A percentile compares a stretch with the other conserved stretches of the same genome.
Conservation (phyloP, 2,888 invertebrate genomes). For the Dryobotodes eremita region DNA sequence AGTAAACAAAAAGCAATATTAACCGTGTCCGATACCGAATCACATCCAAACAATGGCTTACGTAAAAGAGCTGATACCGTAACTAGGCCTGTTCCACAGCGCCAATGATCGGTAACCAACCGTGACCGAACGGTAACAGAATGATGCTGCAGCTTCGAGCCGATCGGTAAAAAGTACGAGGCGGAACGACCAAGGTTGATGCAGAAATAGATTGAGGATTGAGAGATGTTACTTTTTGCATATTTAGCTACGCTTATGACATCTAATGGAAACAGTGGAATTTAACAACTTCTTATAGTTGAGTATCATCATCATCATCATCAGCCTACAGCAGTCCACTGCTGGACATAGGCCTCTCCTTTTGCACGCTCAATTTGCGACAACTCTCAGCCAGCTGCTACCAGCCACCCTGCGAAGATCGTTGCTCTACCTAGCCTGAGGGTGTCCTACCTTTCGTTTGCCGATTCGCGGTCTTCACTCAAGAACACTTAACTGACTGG, state of each 20-base stretch:
- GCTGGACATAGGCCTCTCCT: too few species aligned
- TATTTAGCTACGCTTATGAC: background rate
- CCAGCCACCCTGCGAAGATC: too few species aligned
- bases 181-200: constrained; percentile 50
- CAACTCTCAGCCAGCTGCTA: too few species aligned
- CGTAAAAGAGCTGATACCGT: constrained; percentile 56
- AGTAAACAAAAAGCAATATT: constrained; percentile 23
- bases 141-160: constrained; percentile 55
- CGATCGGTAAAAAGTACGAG: constrained; percentile 20
- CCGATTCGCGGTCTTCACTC: too few species aligned
- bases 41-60: constrained; percentile 54
- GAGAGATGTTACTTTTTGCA: constrained; percentile 20
- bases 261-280: background rate
- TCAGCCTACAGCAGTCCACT: too few species aligned
- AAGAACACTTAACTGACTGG: too few species aligned
- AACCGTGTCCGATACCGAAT: constrained; percentile 32
- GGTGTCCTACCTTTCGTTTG: too few species aligned
- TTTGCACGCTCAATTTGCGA: too few species aligned
- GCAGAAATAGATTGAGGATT: constrained; percentile 32
- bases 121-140: constrained; percentile 65
- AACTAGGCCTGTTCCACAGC: constrained; percentile 63
- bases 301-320: too few species aligned
- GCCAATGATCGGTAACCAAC: constrained; percentile 68
- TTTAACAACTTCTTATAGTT: background rate
- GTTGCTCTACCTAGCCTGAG: too few species aligned